Evolutionary conservation across 2,797 vertebrate genomes (phyloP).

Genomic region (Meriones psammophilus): DNA sequence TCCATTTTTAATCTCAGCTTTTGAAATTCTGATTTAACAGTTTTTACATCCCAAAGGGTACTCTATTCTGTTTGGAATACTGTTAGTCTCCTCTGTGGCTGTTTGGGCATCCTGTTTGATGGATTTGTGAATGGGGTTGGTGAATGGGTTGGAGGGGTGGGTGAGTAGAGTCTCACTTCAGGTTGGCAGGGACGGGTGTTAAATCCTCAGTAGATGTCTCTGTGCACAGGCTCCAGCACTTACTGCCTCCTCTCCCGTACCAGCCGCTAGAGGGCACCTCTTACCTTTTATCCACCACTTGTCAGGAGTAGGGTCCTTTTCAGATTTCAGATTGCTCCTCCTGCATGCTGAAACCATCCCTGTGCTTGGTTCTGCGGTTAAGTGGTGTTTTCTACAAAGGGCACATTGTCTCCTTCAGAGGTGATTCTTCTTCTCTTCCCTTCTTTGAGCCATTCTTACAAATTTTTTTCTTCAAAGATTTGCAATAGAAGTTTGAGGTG

Average conservation of each 20-base stretch:
- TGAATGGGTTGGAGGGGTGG: constrained; percentile 32
- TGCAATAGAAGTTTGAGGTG: background rate
- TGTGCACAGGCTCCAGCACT: background rate
- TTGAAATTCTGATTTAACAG: constrained; percentile 63
- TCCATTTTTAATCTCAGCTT: constrained; percentile 51
- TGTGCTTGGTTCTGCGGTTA: background rate
- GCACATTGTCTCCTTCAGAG: background rate
- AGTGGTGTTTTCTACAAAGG: background rate
- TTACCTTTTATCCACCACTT: background rate
- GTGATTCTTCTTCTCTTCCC: background rate
- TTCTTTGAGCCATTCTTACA: background rate
- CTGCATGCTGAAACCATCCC: background rate
- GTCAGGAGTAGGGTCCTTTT: background rate
- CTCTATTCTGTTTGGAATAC: constrained; percentile 44
- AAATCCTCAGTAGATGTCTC: background rate
- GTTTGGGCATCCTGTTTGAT: constrained; percentile 51
- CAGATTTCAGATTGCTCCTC: background rate
- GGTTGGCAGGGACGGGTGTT: background rate
- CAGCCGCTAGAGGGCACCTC: constrained; percentile 44
- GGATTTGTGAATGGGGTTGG: background rate
- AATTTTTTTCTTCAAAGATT: constrained; percentile 19
- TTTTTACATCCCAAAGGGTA: constrained; percentile 12
- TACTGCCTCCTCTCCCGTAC: background rate
- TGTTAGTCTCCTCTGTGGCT: constrained; percentile 11
- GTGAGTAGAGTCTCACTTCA: background rate